Evolutionary conservation across 2,888 invertebrate species (phyloP), one percentile per base, ranked within the genome.

Genomic region (Ichneumon xanthorius): DNA sequence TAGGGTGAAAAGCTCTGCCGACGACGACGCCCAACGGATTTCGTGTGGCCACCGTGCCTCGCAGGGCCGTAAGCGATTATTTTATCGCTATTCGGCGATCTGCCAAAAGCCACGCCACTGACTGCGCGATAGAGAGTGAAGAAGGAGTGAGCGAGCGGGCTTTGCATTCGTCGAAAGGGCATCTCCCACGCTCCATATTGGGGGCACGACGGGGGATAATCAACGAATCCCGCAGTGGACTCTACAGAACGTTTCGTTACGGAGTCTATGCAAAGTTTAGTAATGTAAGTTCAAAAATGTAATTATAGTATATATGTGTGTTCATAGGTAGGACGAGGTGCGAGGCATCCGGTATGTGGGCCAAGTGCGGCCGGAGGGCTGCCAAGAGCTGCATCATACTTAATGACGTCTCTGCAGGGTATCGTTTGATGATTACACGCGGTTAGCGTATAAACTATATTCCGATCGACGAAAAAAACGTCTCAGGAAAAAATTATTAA

Each of bases 11-110:
- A 26, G 68, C 50, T 73, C 40, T 68, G 63, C 53, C 67, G 53
- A 77, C 53, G 63, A 65, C 37, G 65, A 30, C 40, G 19, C 63
- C 65, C 72, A 7, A 37, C 37, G 50, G 71, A 72, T 77, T 80
- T 81, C 22, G 68, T 73, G 72, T 72, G 63, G 73, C 70, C 72
- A 53, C 72, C 71, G 79, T 80, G 87, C 86, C 80, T 86, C 90
- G 88, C 72, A 90, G 45, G 14, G 88, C 89, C 89, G 90, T 92
- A 92, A 92, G 92, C 92, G 92, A 92, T 93, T 93, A 93, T 92
- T 92, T 92, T 92, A 93, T 93, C 92, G 85, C 63, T 63, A 75
- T 72, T 82, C 80, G 92, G 92, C 92, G 89, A 93, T 93, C 92
- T 92, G 92, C 93, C 92, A 92, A 88, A 88, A 87, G 86, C 87